phyloP scores from a whole-genome alignment of 2,888 invertebrate genomes.

The Tridacna crocea region DNA sequence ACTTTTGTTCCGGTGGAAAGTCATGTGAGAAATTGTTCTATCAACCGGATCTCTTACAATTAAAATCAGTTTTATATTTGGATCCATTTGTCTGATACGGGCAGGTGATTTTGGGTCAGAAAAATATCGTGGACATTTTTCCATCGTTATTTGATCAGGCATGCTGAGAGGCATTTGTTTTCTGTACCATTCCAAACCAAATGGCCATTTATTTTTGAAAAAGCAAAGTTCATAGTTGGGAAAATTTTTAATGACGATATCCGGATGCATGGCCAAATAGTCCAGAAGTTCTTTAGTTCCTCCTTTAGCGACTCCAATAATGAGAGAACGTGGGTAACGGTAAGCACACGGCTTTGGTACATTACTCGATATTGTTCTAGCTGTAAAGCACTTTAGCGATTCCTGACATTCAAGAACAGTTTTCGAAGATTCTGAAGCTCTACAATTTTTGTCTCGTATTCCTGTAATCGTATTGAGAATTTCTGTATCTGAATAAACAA shows the following conservation, averaged over 20 bases:
- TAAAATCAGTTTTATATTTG: no score
- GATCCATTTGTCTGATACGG: not conserved
- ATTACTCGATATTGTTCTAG: not conserved
- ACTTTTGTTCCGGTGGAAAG: not conserved
- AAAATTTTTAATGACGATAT: not conserved
- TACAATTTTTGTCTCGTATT: no score
- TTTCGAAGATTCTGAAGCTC: no score
- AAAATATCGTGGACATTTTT: slow-evolving; percentile 4
- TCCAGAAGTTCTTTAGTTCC: not conserved
- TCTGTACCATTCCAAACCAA: not conserved
- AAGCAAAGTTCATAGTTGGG: not conserved
- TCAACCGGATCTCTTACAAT: not conserved
- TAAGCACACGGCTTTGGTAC: not conserved
- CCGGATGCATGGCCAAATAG: slow-evolving; percentile 2
- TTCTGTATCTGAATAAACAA: no score
- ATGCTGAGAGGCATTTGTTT: not conserved
- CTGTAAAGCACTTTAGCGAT: no score
- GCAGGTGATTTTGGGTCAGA: not conserved
- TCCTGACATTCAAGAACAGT: no score
- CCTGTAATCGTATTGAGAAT: no score
- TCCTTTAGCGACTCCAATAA: not conserved
- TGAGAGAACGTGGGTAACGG: not conserved
- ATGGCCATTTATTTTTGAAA: not conserved
- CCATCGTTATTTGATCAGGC: slow-evolving; percentile 2
- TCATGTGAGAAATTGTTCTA: not conserved